Conservation (phyloP, 2,797 vertebrate genomes). For the Synanceia verrucosa region DNA sequence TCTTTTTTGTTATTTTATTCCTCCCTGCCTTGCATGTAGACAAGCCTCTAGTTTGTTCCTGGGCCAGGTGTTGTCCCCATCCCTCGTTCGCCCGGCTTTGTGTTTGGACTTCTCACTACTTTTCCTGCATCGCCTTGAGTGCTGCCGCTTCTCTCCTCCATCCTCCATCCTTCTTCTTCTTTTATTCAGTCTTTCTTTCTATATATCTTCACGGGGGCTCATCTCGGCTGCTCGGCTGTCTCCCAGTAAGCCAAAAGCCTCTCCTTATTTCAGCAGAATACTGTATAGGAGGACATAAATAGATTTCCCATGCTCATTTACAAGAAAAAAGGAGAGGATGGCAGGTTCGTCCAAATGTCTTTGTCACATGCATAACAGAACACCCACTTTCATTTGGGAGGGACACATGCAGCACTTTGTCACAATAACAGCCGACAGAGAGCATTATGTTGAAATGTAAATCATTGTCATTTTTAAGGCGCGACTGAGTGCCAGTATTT, state of each 20-base stretch:
- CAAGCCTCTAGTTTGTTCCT: slow-evolving; percentile 50
- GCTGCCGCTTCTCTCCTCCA: slow-evolving; percentile 15
- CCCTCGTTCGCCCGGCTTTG: slow-evolving; percentile 42
- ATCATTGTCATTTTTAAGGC: slow-evolving; percentile 70
- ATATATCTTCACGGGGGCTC: slow-evolving; percentile 50
- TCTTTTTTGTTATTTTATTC: slow-evolving; percentile 47
- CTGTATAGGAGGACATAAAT: slow-evolving; percentile 67
- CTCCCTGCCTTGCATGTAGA: slow-evolving; percentile 30
- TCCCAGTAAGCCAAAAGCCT: slow-evolving; percentile 53
- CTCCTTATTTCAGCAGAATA: slow-evolving; percentile 36
- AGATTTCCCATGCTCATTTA: slow-evolving; percentile 73
- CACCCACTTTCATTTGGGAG: slow-evolving; percentile 67
- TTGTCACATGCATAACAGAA: slow-evolving; percentile 66
- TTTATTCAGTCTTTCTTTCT: slow-evolving; percentile 3
- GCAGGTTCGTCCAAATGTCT: slow-evolving; percentile 70
- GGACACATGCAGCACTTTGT: slow-evolving; percentile 53
- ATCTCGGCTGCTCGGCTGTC: slow-evolving; percentile 42
- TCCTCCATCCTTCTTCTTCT: slow-evolving; percentile 17
- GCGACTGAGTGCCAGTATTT: slow-evolving; percentile 34
- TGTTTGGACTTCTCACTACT: slow-evolving; percentile 62
- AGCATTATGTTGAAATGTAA: slow-evolving; percentile 70
- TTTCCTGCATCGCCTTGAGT: slow-evolving; percentile 53
- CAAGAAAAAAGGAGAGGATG: slow-evolving; percentile 53
- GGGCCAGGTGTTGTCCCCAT: slow-evolving; percentile 63
- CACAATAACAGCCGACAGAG: slow-evolving; percentile 60